Base-by-base conservation (phyloP, 1,140 invertebrate genomes). In the Latrodectus geometricus region DNA sequence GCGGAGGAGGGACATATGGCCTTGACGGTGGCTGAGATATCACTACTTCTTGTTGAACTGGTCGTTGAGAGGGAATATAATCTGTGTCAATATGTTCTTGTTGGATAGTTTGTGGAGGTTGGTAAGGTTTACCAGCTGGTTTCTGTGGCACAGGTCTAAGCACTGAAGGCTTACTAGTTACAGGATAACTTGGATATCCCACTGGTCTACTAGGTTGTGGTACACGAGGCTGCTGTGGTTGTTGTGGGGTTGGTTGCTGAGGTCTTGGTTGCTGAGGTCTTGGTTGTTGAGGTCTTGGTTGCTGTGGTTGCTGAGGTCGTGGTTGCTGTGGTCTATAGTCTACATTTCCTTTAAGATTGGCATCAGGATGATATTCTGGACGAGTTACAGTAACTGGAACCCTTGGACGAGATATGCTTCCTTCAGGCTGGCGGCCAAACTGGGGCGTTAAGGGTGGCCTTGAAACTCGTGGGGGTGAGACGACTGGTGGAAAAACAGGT, bases 51-150 rank as follows among this genome's bases (percentile, higher is more conserved):
- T 61, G 54, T 17, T 61, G 54, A 61, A 61, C 17, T 14, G 54
- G 54, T 0, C 54, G 54, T 20, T 73, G 83, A 48, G 83, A 74
- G 20, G 83, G 83, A 9, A 86, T 50, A 21, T 86, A 86, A 48
- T 86, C 83, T 14, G 83, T 77, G 48, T 86, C 83, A 1, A 86
- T 73, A 86, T 86, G 74, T 50, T 86, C 83, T 78, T 77, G 83
- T 50, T 86, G 83, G 14, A 86, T n/a, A 9, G 83, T 78, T 77
- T n/a, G 50, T 20, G 83, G 83, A 56, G 74, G 83, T 2, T 75
- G 70, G 17, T 86, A 86, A 23, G 50, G 73, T 54, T 50, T 75
- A 17, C 73, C 52, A 11, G 65, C 48, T 14, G 83, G 83, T 78
- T 48, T 86, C 52, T 54, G 14, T 21, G 56, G 50, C 5, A 74